Evolutionary conservation across 2,797 vertebrate genomes (phyloP), one percentile per base, ranked within the genome.

Genomic region (Argya squamiceps): DNA sequence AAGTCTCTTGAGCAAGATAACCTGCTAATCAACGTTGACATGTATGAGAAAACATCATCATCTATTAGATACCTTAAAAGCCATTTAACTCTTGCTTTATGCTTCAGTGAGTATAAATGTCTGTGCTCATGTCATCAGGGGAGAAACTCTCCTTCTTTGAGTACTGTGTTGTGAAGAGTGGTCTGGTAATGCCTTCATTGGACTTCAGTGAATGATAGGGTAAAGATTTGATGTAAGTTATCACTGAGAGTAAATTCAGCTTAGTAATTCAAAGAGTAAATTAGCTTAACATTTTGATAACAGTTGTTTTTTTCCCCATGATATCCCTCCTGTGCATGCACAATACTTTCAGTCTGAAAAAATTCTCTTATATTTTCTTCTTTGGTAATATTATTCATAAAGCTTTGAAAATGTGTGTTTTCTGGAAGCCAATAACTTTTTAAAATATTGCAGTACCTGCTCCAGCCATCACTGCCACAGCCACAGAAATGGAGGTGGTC

Each of bases 401-500:
- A 90, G 11, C 76, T 92, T 95, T 93, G 52, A 73, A 74, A 82
- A 74, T 16, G 6, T 50, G 4, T 96, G 24, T 78, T 67, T 87
- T 81, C 56, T 88, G 37, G 73, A 92, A 94, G 34, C 87, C 86
- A 96, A 78, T 96, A 97, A 97, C 92, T 65, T 80, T 89, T 83
- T 58, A 30, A 76, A 90, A 78, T 97, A 63, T 97, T 98, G 68
- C 97, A 98, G 98, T 95, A 71, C 96, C 97, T 89, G 93, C 90
- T 95, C 82, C 60, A 22, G 96, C 90, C 90, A 64, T 91, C 95
- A 95, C 94, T 97, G 92, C 97, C 95, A 76, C 84, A 83, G 84
- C 96, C 89, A 79, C 92, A 82, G 97, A 75, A 93, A 99, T 99
- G 99, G 99, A 99, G 93, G 99, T 99, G 98, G 99, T 99, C 95